These are phyloP conservation scores for Heterochromis multidens DNA, from an alignment of 2,113 vertebrate genomes.

Conservation along the genomic window DNA sequence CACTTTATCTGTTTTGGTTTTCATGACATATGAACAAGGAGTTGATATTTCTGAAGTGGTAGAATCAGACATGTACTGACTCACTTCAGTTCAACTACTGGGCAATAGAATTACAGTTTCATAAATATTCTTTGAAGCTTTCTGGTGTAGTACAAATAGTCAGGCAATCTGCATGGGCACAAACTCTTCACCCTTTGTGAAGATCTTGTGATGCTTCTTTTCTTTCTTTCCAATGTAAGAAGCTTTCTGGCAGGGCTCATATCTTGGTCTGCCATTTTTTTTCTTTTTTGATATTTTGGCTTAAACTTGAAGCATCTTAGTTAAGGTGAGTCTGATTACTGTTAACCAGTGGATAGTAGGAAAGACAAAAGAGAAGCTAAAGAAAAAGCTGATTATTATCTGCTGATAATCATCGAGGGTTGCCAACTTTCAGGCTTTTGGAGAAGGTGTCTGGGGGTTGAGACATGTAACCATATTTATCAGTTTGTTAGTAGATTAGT, in stretches of 20 bases:
- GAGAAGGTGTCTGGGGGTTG: neutral
- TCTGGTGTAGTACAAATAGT: neutral
- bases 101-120: neutral
- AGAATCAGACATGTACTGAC: slow-evolving; percentile 73
- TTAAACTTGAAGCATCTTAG: neutral
- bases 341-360: neutral
- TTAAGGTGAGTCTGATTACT: neutral
- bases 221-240: neutral
- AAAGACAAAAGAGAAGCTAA: neutral
- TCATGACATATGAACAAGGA: slow-evolving; percentile 82
- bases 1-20: slow-evolving; percentile 85
- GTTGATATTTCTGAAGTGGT: slow-evolving; percentile 82
- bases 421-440: neutral
- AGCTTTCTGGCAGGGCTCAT: neutral
- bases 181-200: neutral
- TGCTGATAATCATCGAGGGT: neutral
- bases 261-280: neutral
- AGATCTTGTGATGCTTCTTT: neutral
- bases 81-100: neutral
- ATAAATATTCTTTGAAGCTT: neutral
- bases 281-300: neutral
- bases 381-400: neutral
- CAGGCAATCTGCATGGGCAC: neutral
- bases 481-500: too few species aligned
- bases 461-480: neutral